A percentile compares a stretch with the other conserved stretches of the same genome.
Evolutionary conservation across 1,140 invertebrate species (phyloP).

Genomic region (Pantala flavescens): DNA sequence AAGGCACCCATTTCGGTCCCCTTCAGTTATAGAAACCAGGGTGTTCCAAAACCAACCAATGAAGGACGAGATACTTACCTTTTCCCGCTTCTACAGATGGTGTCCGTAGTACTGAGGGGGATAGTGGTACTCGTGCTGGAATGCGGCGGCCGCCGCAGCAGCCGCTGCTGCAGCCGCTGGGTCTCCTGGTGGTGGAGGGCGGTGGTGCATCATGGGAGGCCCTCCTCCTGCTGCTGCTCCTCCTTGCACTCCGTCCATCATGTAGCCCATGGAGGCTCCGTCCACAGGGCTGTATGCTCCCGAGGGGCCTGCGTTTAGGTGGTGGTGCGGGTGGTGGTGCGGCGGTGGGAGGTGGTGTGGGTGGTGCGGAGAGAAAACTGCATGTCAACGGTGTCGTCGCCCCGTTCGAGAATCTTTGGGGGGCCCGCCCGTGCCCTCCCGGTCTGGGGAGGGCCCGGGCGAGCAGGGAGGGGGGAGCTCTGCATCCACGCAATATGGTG

Average conservation of each 20-base stretch:
- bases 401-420: constrained; percentile 34
- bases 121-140: constrained; percentile 87
- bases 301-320: constrained; percentile 63
- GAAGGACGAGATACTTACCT: no score
- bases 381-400: constrained; percentile 44
- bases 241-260: constrained; percentile 82
- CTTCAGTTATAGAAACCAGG: no score
- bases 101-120: constrained; percentile 83
- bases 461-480: background rate
- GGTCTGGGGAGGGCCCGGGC: background rate
- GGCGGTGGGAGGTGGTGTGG: background rate
- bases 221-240: constrained; percentile 87
- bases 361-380: constrained; percentile 71
- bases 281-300: constrained; percentile 84
- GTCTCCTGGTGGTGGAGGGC: constrained; percentile 51
- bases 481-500: no score
- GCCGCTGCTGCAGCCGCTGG: constrained; percentile 39
- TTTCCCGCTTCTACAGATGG: constrained; percentile 59
- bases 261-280: constrained; percentile 81
- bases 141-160: constrained; percentile 67
- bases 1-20: no score
- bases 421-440: constrained; percentile 29
- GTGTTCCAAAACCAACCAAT: no score
- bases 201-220: constrained; percentile 28
- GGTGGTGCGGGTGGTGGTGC: background rate